phyloP scores from a whole-genome alignment of 2,113 vertebrate genomes.

The Sturnus vulgaris region DNA sequence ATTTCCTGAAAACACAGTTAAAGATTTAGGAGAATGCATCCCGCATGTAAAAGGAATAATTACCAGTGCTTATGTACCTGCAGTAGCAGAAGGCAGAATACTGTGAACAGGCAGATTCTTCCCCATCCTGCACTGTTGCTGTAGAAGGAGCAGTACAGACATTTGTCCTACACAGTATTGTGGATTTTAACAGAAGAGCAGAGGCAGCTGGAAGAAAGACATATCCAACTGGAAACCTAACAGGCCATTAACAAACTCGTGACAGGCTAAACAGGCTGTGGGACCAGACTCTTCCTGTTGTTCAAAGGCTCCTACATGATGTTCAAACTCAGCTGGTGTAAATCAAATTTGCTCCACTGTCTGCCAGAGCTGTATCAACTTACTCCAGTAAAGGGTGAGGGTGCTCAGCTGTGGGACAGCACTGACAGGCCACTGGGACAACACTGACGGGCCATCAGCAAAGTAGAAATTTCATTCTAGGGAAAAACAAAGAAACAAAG shows the following conservation, averaged over 20 bases:
- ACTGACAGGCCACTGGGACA: not conserved
- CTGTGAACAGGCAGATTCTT: not conserved
- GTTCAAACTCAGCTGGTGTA: not conserved
- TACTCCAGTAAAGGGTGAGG: not conserved
- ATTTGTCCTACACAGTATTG: not conserved
- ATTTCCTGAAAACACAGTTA: not conserved
- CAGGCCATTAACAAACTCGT: not conserved
- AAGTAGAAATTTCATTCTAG: not conserved
- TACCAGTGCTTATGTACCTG: not conserved
- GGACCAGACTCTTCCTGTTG: not conserved
- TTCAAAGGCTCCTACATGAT: not conserved
- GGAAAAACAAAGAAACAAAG: not conserved
- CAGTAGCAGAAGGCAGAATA: not conserved
- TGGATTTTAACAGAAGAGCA: not conserved
- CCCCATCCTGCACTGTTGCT: not conserved
- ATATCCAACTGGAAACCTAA: not conserved
- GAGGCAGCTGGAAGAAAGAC: not conserved
- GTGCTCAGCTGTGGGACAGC: not conserved
- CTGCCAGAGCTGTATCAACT: not conserved
- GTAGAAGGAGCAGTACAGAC: not conserved
- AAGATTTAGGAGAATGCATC: not conserved
- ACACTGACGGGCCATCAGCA: not conserved
- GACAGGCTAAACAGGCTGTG: not conserved
- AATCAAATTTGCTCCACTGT: not conserved
- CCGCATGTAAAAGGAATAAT: not conserved